These are phyloP conservation scores for Drosophila cognata DNA, from an alignment of 2,888 invertebrate species.

Conservation along the genomic window DNA sequence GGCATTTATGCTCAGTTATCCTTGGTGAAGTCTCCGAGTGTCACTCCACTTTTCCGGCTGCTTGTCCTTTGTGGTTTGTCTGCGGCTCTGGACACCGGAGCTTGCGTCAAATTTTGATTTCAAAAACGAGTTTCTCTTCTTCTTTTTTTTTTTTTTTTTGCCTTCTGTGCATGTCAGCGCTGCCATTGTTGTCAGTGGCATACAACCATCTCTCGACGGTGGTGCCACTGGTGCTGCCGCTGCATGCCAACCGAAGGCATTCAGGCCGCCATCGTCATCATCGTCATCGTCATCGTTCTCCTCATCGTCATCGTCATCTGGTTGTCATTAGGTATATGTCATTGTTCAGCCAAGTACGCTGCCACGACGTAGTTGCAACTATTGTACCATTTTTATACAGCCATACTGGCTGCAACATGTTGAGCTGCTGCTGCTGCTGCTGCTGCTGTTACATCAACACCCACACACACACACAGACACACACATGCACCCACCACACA, in stretches of 20 bases:
- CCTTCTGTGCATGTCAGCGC: conserved; percentile 47
- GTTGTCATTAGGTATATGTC: conserved; percentile 66
- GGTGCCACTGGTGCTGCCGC: not conserved
- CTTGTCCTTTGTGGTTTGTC: conserved; percentile 8
- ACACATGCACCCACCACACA: not conserved
- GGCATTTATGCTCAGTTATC: conserved; percentile 14
- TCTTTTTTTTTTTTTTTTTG: not conserved
- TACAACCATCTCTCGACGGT: conserved; percentile 21
- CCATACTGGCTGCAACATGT: conserved; percentile 36
- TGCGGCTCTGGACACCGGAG: conserved; percentile 8
- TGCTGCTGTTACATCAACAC: not conserved
- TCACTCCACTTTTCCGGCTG: conserved; percentile 13
- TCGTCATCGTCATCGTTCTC: not conserved
- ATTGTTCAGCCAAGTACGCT: conserved; percentile 68
- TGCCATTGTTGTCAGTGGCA: conserved; percentile 65
- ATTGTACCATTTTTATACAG: conserved; percentile 53
- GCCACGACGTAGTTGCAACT: conserved; percentile 44
- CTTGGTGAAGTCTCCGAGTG: not conserved
- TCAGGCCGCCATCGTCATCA: conserved; percentile 5
- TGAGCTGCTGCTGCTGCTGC: conserved; percentile 3
- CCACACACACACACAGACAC: not conserved
- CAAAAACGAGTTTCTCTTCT: not conserved
- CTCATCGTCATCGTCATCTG: conserved; percentile 4
- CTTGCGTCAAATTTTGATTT: conserved; percentile 18
- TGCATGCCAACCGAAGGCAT: conserved; percentile 4